These are phyloP conservation scores for Leptobrachium leishanense DNA, from an alignment of 2,113 vertebrate genomes.

Conservation along the genomic window DNA sequence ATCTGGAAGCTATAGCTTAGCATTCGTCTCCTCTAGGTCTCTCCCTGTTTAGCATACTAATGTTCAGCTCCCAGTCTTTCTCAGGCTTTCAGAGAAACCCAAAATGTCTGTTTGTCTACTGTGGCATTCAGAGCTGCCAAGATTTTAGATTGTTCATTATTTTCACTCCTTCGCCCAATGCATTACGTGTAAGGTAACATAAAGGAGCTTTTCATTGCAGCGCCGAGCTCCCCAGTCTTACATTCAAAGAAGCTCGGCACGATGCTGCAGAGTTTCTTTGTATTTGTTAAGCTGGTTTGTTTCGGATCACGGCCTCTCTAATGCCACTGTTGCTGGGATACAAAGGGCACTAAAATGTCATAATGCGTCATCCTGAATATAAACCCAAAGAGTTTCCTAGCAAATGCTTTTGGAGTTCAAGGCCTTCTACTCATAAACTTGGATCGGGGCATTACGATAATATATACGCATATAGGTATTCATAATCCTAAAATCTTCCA, in stretches of 20 bases:
- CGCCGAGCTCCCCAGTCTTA: conserved; percentile 58
- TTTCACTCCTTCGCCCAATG: conserved; percentile 62
- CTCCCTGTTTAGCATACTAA: conserved; percentile 62
- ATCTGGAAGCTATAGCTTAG: conserved; percentile 46
- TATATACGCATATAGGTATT: no score
- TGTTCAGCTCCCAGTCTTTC: conserved; percentile 58
- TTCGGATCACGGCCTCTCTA: conserved; percentile 62
- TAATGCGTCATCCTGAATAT: conserved; percentile 45
- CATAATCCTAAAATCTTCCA: no score
- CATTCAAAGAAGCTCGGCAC: conserved; percentile 60
- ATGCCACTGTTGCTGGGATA: conserved; percentile 67
- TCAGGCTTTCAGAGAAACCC: conserved; percentile 59
- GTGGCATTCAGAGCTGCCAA: conserved; percentile 63
- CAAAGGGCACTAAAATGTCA: conserved; percentile 52
- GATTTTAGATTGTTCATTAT: conserved; percentile 65
- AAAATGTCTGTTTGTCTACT: conserved; percentile 61
- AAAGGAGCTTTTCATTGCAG: conserved; percentile 65
- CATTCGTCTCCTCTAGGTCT: conserved; percentile 40
- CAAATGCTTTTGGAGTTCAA: background rate
- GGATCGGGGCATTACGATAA: no score
- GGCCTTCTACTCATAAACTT: background rate
- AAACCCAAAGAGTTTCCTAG: conserved; percentile 7
- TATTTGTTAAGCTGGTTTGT: conserved; percentile 64
- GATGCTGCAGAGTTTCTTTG: conserved; percentile 60
- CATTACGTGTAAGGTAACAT: conserved; percentile 58